Base-by-base conservation (phyloP, 2,797 vertebrate species). In the Anniella stebbinsi region DNA sequence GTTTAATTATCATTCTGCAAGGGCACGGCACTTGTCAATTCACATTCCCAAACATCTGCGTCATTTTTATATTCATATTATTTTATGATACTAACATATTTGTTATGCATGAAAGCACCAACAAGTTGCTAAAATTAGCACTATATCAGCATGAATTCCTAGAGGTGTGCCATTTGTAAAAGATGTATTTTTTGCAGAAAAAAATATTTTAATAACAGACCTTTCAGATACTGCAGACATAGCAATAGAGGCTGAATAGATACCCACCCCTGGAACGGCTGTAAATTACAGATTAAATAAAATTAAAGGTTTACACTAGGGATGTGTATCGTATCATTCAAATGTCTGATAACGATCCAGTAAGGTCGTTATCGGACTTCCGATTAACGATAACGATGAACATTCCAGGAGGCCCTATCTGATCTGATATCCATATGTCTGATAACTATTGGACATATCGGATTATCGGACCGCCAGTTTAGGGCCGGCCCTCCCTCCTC, bases 1-100 rank as follows among this genome's bases (percentile, higher is more conserved):
- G 21, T 17, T 89, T 45, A 60, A 86, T 69, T 72, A 60, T 89
- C 72, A 80, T 73, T 72, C 36, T 33, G 33, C 36, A 89, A 80
- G 66, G 30, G 12, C 63, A 80, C 0, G 13, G 54, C 67, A 80
- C 76, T 80, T 89, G 60, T 80, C 75, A 85, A 38, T 86, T 85
- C 66, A 80, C 66, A 86, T 86, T 89, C 38, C 8, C 30, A 80
- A 89, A 80, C 83, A 89, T 80, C 88, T 86, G 83, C 21, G 38
- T 86, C 51, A 60, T 80, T 72, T 54, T 82, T 76, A 87, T 5
- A 8, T 13, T 91, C 25, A 0, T 87, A 54, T 33, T 87, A 82
- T 87, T 72, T 91, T 88, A 88, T 36, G 11, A 5, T 66, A 38
- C 3, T 36, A 36, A 80, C 48, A 5, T 12, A 11, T 84, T 86